Evolutionary conservation across 2,888 invertebrate species (phyloP).

Genomic region (Helicoverpa assulta): DNA sequence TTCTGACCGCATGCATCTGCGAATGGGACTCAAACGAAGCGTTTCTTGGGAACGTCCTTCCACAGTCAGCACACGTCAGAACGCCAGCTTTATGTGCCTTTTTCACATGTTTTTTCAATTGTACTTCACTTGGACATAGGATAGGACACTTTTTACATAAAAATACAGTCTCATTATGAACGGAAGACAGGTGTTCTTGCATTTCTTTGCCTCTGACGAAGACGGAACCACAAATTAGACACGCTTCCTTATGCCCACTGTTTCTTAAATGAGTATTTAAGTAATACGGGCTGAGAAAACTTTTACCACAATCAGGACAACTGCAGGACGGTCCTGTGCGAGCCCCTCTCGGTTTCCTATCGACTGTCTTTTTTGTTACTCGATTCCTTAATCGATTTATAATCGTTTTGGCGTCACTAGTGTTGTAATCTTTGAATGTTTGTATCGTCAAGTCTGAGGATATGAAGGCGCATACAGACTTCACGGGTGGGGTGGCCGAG

Average conservation of each 20-base stretch:
- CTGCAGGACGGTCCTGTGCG: constrained; percentile 73
- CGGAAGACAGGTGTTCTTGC: constrained; percentile 71
- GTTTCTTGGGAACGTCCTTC: constrained; percentile 75
- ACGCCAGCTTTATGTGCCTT: constrained; percentile 74
- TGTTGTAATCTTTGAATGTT: constrained; percentile 72
- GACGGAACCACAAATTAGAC: constrained; percentile 76
- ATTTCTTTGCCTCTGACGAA: constrained; percentile 73
- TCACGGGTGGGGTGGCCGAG: constrained; percentile 53
- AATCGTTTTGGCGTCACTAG: constrained; percentile 69
- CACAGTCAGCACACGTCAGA: constrained; percentile 80
- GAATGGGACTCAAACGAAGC: constrained; percentile 78
- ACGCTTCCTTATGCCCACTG: constrained; percentile 83
- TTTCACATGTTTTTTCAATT: constrained; percentile 71
- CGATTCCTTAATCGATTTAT: constrained; percentile 71
- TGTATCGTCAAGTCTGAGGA: constrained; percentile 73
- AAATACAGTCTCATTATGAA: constrained; percentile 69
- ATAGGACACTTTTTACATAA: constrained; percentile 79
- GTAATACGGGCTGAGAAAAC: constrained; percentile 77
- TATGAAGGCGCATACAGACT: constrained; percentile 77
- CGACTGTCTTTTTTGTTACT: constrained; percentile 60
- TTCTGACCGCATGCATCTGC: constrained; percentile 83
- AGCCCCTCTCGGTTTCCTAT: constrained; percentile 64
- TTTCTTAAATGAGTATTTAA: constrained; percentile 80
- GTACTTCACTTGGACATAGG: constrained; percentile 67
- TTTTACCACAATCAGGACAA: constrained; percentile 81